A percentile compares a stretch with the other conserved stretches of the same genome.
These are phyloP conservation scores for Corapipo altera DNA, from an alignment of 2,113 vertebrate species.

Conservation along the genomic window DNA sequence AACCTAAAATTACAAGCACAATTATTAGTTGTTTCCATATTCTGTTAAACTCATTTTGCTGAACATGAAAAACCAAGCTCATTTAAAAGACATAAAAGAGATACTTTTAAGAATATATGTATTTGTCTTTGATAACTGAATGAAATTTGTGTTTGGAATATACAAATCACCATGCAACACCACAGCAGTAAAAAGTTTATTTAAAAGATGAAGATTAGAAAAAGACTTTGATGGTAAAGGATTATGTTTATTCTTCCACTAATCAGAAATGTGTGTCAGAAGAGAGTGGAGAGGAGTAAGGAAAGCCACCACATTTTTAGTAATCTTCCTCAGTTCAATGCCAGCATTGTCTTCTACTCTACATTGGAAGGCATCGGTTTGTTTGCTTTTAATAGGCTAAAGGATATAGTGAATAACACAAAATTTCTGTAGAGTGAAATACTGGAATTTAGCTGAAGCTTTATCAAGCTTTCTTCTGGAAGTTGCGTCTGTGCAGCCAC, in stretches of 20 bases:
- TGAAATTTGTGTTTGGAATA: background rate
- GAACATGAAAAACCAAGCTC: background rate
- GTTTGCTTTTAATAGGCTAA: background rate
- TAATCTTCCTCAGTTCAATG: background rate
- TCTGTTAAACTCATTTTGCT: background rate
- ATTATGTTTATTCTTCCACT: background rate
- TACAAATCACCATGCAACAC: background rate
- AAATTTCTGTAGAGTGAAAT: background rate
- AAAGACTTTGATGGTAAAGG: background rate
- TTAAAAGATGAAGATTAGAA: background rate
- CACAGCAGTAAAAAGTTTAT: background rate
- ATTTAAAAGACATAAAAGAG: background rate
- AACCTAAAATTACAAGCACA: background rate
- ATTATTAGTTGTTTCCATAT: background rate
- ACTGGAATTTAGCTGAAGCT: background rate
- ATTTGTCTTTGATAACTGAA: background rate
- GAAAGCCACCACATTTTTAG: background rate
- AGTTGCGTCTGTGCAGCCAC: background rate
- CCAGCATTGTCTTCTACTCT: background rate
- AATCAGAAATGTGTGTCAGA: background rate
- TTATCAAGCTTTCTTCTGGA: background rate
- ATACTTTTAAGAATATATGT: background rate
- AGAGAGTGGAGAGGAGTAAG: background rate
- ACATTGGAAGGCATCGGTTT: background rate
- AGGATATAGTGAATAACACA: background rate